Percentiles rank a stretch among this genome's conserved stretches.
Evolutionary conservation across 1,140 invertebrate genomes (phyloP).

Genomic region (Philotrypesis tridentata): DNA sequence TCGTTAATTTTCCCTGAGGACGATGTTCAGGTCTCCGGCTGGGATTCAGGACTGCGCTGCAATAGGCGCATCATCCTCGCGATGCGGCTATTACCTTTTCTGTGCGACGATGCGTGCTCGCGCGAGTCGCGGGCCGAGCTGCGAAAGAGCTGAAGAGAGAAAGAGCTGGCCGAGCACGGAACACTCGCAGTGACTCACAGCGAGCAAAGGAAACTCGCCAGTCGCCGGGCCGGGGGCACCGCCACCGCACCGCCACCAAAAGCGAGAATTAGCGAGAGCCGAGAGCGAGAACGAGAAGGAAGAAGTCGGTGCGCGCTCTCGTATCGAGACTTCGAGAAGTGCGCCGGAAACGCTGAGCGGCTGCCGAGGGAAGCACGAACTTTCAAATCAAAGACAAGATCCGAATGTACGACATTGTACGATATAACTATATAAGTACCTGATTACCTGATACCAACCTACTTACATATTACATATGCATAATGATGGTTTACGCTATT

Average conservation of each 20-base stretch:
- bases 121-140: neutral
- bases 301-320: no score
- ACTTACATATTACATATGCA: no score
- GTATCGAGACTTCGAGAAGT: neutral
- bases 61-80: neutral
- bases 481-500: no score
- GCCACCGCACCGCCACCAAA: no score
- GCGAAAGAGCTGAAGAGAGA: constrained; percentile 19
- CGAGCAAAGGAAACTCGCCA: neutral
- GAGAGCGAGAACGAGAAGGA: no score
- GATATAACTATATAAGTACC: no score
- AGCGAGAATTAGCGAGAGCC: no score
- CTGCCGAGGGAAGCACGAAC: neutral
- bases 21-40: neutral
- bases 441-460: no score
- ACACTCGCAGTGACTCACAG: neutral
- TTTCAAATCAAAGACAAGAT: no score
- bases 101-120: neutral
- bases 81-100: neutral
- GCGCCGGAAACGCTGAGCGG: neutral
- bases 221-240: no score
- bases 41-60: neutral
- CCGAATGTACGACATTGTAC: no score
- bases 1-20: neutral
- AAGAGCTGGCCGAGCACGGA: neutral